These are phyloP conservation scores for Lordiphosa collinella DNA, from an alignment of 1,140 invertebrate species.

Conservation along the genomic window DNA sequence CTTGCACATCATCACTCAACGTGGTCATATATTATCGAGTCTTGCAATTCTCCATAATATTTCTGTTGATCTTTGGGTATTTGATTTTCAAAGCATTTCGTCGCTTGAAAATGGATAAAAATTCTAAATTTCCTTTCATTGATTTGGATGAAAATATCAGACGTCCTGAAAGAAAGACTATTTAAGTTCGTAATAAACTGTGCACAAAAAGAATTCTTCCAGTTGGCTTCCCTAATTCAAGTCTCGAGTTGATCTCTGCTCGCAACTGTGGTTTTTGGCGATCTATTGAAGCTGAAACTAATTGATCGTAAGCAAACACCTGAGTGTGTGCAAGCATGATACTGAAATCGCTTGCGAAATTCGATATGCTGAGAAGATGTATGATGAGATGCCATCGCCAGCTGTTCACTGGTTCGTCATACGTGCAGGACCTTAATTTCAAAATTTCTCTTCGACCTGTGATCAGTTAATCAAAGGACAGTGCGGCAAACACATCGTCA, in stretches of 20 bases:
- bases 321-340: constrained; percentile 35
- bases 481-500: constrained; percentile 43
- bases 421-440: not conserved
- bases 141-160: not conserved
- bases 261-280: constrained; percentile 36
- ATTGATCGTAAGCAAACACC: constrained; percentile 60
- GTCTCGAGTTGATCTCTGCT: constrained; percentile 32
- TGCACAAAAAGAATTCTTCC: constrained; percentile 27
- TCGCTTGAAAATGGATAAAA: constrained; percentile 3
- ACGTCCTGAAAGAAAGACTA: too few relatives aligned
- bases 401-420: constrained; percentile 23
- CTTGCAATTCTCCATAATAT: not conserved
- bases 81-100: not conserved
- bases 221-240: constrained; percentile 37
- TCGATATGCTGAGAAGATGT: constrained; percentile 67
- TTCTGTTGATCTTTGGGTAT: not conserved
- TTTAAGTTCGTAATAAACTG: constrained; percentile 14
- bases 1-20: not conserved
- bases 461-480: constrained; percentile 72
- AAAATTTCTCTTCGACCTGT: constrained; percentile 1
- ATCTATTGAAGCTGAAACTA: constrained; percentile 42
- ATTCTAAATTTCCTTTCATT: constrained; percentile 3
- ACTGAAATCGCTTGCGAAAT: constrained; percentile 24
- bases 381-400: constrained; percentile 26
- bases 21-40: not conserved